Percentiles rank a stretch among this genome's conserved stretches.
Conservation (phyloP, 2,113 vertebrate species). For the Ranitomeya variabilis region DNA sequence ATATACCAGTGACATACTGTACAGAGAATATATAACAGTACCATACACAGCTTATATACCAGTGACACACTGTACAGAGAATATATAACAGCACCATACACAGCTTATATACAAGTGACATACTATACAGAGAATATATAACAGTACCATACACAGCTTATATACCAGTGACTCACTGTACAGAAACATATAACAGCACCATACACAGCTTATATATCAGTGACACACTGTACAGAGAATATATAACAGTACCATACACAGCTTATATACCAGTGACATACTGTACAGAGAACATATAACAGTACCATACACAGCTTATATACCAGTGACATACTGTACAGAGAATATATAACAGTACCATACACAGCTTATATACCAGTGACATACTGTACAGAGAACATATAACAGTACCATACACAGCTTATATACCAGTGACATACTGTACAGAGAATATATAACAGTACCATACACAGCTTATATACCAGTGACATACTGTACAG, state of each 20-base stretch:
- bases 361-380: no score
- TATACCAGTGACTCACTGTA: no score
- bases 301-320: no score
- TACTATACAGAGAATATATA: not conserved
- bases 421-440: no score
- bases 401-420: no score
- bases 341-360: no score
- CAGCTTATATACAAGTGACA: not conserved
- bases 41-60: not conserved
- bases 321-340: no score
- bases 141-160: not conserved
- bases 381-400: no score
- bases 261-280: not conserved
- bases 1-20: not conserved
- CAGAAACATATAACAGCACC: not conserved
- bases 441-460: no score
- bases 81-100: not conserved
- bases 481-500: no score
- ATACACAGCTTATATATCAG: not conserved
- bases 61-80: not conserved
- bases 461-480: no score
- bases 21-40: not conserved
- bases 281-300: no score
- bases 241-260: not conserved
- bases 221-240: not conserved